Percentiles rank a stretch among this genome's conserved stretches.
Evolutionary conservation across 30 jellyfish, hydroid and myxozoan genomes (phyloP).

Genomic region (Pelagia noctiluca): DNA sequence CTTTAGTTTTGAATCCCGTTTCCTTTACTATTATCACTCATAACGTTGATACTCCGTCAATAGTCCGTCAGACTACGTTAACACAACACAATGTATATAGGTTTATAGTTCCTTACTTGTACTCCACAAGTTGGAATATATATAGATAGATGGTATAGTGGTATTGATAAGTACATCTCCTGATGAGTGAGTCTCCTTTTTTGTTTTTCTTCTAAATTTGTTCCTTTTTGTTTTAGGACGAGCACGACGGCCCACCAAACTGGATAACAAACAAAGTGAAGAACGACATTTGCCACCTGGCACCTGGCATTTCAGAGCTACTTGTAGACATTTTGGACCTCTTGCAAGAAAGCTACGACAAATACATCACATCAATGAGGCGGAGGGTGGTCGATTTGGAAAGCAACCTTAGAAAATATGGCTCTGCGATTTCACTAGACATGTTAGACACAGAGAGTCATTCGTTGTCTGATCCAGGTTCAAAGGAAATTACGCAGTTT

Average conservation of each 20-base stretch:
- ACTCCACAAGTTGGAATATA: too few relatives aligned
- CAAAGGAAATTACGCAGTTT: constrained; percentile 19
- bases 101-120: too few relatives aligned
- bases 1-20: too few relatives aligned
- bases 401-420: constrained; percentile 40
- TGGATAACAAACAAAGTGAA: constrained; percentile 37
- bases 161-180: too few relatives aligned
- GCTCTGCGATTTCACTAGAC: constrained; percentile 45
- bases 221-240: too few relatives aligned
- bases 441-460: constrained; percentile 9
- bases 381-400: constrained; percentile 42
- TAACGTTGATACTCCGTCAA: too few relatives aligned
- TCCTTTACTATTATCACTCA: too few relatives aligned
- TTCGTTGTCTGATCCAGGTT: constrained; percentile 13
- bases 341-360: constrained; percentile 53
- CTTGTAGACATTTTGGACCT: constrained; percentile 54
- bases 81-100: too few relatives aligned
- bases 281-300: constrained; percentile 55
- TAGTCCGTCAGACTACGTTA: too few relatives aligned
- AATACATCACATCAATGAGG: constrained; percentile 40
- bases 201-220: too few relatives aligned
- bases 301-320: constrained; percentile 66
- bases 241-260: neutral
- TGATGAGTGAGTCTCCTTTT: too few relatives aligned
- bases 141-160: too few relatives aligned